Evolutionary conservation across 2,113 vertebrate species (phyloP), one percentile per base, ranked within the genome.

Genomic region (Hepsetus odoe): DNA sequence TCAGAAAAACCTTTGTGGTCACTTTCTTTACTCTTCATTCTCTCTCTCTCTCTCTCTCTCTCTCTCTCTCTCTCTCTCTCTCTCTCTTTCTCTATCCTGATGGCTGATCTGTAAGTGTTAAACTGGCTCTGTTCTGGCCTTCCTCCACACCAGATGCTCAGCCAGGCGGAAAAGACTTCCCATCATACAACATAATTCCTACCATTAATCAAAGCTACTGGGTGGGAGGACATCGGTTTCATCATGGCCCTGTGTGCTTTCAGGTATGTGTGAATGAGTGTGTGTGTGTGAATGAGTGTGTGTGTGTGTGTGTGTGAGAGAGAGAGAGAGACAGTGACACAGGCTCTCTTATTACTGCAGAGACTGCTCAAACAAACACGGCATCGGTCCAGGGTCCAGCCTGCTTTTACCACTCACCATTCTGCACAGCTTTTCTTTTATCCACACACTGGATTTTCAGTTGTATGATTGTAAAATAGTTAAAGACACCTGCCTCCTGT

Each of bases 131-230:
- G 24, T 35, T 51, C 40, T 77, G 76, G 66, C 55, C 40, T 61
- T 77, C 20, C 28, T 44, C 38, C 26, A 44, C 22, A 61, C 44
- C 33, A 71, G 46, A 65, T 22, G 49, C 51, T 16, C 40, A 40
- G 58, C 16, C 66, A 65, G 22, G 73, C 46, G 56, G 74, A 76
- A 76, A 76, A 76, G 38, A 28, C 18, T 61, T 11, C 2, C 18
- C 58, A 32, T 33, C 5, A 65, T 32, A 65, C 32, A 38, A 22
- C 61, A 38, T 33, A 22, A 65, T 38, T 65, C 20, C 10, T 35
- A 65, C 24, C 18, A 46, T 46, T 74, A 49, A 74, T 62, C 40
- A 49, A 11, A 62, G 40, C 26, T 62, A 8, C 30, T 33, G 40
- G 38, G 30, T 24, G 56, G 26, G 12, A n/a, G 26, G 56, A 28